Evolutionary conservation across 1,140 invertebrate genomes (phyloP).

Genomic region (Diachasmimorpha longicaudata): DNA sequence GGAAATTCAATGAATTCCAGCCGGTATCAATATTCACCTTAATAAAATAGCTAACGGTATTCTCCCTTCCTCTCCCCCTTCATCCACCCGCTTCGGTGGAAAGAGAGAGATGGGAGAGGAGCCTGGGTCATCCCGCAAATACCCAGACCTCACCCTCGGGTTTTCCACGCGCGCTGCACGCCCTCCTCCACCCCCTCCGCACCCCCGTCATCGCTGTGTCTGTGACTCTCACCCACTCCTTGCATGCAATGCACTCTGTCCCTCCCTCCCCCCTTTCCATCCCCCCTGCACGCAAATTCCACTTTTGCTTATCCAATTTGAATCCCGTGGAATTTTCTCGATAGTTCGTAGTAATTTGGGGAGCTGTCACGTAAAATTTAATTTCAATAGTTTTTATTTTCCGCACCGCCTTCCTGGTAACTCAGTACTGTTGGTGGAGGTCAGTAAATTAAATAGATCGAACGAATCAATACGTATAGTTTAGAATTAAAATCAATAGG

Average conservation of each 20-base stretch:
- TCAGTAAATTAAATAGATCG: too few species aligned
- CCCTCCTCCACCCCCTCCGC: background rate
- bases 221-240: background rate
- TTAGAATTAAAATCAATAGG: background rate
- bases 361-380: background rate
- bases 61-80: background rate
- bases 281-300: background rate
- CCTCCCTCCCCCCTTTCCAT: background rate
- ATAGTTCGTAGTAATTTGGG: background rate
- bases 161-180: background rate
- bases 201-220: background rate
- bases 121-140: background rate
- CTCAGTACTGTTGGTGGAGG: background rate
- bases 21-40: background rate
- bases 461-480: too few species aligned
- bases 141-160: background rate
- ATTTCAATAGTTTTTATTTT: background rate
- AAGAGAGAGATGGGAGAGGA: background rate
- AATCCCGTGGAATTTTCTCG: background rate
- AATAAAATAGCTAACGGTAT: constrained; percentile 2
- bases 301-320: background rate
- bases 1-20: background rate
- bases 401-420: too few species aligned
- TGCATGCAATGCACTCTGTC: background rate
- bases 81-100: background rate